Evolutionary conservation across 2,797 vertebrate species (phyloP).

Genomic region (Galaxias olidus): DNA sequence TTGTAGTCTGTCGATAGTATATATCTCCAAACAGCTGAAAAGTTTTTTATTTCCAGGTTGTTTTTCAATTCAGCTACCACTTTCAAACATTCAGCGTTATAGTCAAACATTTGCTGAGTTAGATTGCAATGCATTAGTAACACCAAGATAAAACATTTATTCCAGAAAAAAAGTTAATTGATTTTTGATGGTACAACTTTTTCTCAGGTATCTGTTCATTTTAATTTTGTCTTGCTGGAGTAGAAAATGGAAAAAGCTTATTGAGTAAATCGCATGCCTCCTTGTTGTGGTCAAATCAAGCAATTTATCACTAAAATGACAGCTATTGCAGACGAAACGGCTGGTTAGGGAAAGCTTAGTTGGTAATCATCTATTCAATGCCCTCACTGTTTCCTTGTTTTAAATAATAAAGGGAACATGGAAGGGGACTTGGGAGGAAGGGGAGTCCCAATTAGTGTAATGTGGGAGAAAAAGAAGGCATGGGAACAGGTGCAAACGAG

Average conservation of each 20-base stretch:
- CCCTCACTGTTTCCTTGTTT: neutral
- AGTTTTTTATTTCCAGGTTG: no score
- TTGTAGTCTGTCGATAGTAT: no score
- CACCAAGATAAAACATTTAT: neutral
- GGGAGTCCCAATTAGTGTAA: slow-evolving; percentile 59
- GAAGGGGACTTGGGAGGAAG: slow-evolving; percentile 9
- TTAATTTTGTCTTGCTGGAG: neutral
- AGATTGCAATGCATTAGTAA: neutral
- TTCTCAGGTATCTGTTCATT: neutral
- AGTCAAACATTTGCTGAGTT: neutral
- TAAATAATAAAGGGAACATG: neutral
- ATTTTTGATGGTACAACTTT: neutral
- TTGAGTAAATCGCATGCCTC: neutral
- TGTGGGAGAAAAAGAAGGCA: slow-evolving; percentile 45
- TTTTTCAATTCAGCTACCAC: no score
- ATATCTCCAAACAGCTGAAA: no score
- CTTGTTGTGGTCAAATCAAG: neutral
- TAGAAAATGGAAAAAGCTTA: slow-evolving; percentile 1
- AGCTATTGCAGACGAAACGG: neutral
- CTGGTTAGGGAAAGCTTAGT: slow-evolving; percentile 6
- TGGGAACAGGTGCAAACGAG: slow-evolving; percentile 61
- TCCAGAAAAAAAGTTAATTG: neutral
- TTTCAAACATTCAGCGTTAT: no score
- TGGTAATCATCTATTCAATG: slow-evolving; percentile 16
- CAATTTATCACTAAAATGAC: neutral